Evolutionary conservation across 2,113 vertebrate genomes (phyloP).

Genomic region (Trematocara unimaculatum): DNA sequence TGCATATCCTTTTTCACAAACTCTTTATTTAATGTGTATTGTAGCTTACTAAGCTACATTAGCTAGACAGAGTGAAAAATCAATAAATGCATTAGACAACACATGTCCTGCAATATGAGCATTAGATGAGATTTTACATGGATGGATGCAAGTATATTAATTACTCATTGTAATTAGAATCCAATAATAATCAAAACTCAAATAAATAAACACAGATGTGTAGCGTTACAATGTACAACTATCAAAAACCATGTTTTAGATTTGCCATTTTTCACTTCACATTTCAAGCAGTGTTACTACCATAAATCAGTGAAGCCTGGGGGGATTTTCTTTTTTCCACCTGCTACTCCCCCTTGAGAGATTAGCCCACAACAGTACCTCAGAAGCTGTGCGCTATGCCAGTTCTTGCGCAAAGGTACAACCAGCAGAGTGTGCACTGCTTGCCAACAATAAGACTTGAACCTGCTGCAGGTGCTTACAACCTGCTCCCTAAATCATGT

Average conservation of each 20-base stretch:
- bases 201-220: not conserved
- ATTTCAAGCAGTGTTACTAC: not conserved
- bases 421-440: not conserved
- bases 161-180: not conserved
- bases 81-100: not conserved
- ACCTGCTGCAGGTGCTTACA: conserved; percentile 11
- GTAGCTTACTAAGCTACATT: not conserved
- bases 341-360: conserved; percentile 35
- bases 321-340: conserved; percentile 45
- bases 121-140: not conserved
- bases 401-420: conserved; percentile 27
- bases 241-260: not conserved
- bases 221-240: not conserved
- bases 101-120: not conserved
- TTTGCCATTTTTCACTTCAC: conserved; percentile 11
- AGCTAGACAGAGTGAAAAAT: not conserved
- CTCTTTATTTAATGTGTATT: not conserved
- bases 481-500: not conserved
- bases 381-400: conserved; percentile 6
- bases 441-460: conserved; percentile 14
- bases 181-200: not conserved
- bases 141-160: not conserved
- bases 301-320: conserved; percentile 17
- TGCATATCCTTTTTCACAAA: not conserved
- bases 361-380: conserved; percentile 17